Evolutionary conservation across 2,888 invertebrate species (phyloP), one percentile per base, ranked within the genome.

Genomic region (Alitta virens): DNA sequence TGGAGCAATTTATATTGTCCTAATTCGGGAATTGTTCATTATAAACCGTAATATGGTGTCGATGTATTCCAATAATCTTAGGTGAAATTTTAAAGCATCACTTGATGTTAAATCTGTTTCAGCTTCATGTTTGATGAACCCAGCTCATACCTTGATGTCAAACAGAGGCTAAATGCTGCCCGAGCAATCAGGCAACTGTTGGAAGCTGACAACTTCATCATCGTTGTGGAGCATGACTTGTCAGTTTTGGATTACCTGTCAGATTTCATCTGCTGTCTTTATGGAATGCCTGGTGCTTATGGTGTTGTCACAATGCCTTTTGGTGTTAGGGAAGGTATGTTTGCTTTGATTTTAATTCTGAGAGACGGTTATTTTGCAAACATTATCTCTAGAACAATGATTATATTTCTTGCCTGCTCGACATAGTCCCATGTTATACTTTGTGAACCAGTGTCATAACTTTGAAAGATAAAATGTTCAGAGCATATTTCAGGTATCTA

Each of bases 231-330:
- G 83, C 99, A 99, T 81, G 99, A 99, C 86, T 87, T 99, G 83
- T 97, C 98, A 63, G 98, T 99, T 49, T 84, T 99, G 78, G 99
- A 99, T 84, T 99, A 99, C 82, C 86, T 99, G 62, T 98, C 98
- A 5, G 99, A 99, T 84, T 99, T 97, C 79, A 97, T 99, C 81
- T 99, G 99, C 84, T 94, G 95, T 80, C 85, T 99, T 60, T 99
- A 99, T 83, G 99, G 99, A 62, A 91, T 96, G 58, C 99, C 99
- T 65, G 97, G 97, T 75, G 97, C 95, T 74, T 99, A 99, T 82
- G 99, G 99, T 72, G 99, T 99, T 60, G 99, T 99, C 65, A 99
- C 99, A 82, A 94, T 98, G 94, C 99, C 99, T 57, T 98, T 96
- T 86, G 97, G 97, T 25, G 99, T 99, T 7, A 87, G 99, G 74